Conservation (phyloP, 1,140 invertebrate species). For the Aphelenchoides fujianensis region DNA sequence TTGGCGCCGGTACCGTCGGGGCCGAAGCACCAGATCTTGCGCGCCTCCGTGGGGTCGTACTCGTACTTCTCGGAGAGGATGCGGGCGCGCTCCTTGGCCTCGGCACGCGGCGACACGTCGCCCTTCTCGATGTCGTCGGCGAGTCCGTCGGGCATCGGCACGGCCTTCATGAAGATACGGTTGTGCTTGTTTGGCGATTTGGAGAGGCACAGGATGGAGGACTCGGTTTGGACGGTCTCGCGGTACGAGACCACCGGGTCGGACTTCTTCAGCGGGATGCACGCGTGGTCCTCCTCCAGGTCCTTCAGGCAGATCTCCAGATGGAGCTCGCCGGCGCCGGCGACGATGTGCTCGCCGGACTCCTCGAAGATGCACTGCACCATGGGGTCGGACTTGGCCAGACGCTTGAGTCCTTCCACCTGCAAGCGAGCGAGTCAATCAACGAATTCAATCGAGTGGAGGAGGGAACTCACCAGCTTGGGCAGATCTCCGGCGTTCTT, state of each 20-base stretch:
- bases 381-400: slow-evolving; percentile 99
- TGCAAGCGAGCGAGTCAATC: slow-evolving; percentile 27
- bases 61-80: slow-evolving; percentile 91
- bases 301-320: slow-evolving; percentile 99
- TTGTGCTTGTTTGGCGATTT: slow-evolving; percentile 99
- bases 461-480: slow-evolving; percentile 74
- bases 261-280: slow-evolving; percentile 96
- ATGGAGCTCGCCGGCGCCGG: slow-evolving; percentile 97
- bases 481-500: slow-evolving; percentile 98
- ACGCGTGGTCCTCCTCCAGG: slow-evolving; percentile 98
- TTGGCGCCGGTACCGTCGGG: slow-evolving; percentile 97
- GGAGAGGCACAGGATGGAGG: slow-evolving; percentile 88
- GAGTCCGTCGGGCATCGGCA: slow-evolving; percentile 90
- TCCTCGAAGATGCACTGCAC: slow-evolving; percentile 99
- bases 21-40: slow-evolving; percentile 99
- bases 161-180: slow-evolving; percentile 92
- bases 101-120: slow-evolving; percentile 87
- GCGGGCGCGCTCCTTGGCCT: slow-evolving; percentile 93
- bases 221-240: slow-evolving; percentile 92
- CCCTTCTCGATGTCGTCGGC: slow-evolving; percentile 96
- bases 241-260: slow-evolving; percentile 99
- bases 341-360: slow-evolving; percentile 98
- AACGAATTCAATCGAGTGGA: not conserved
- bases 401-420: slow-evolving; percentile 70
- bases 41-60: slow-evolving; percentile 95